Evolutionary conservation across 2,797 vertebrate species (phyloP).

Genomic region (Sebastes umbrosus): DNA sequence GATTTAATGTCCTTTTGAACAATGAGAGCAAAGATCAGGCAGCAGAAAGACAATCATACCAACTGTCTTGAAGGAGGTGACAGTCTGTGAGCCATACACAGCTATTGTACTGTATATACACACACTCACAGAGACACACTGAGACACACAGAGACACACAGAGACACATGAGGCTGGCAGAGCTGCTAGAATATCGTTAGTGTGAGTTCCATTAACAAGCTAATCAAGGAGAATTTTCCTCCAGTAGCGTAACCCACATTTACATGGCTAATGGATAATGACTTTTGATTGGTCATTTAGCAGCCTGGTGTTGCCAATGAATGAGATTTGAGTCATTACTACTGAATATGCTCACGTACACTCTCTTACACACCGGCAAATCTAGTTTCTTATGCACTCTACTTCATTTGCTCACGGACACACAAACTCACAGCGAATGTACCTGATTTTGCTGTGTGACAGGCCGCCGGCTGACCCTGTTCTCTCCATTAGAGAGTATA

Average conservation of each 20-base stretch:
- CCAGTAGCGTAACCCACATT: constrained; percentile 75
- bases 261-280: constrained; percentile 83
- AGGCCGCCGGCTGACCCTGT: constrained; percentile 89
- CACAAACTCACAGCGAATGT: constrained; percentile 60
- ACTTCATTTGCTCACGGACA: constrained; percentile 60
- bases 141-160: not conserved
- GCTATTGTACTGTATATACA: not conserved
- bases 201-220: constrained; percentile 72
- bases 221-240: constrained; percentile 77
- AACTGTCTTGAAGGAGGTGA: not conserved
- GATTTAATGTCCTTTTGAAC: too few relatives aligned
- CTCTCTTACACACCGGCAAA: constrained; percentile 64
- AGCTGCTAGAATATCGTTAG: constrained; percentile 61
- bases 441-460: constrained; percentile 73
- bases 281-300: constrained; percentile 83
- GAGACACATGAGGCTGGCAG: constrained; percentile 19
- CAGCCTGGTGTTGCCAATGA: constrained; percentile 76
- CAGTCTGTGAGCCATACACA: not conserved
- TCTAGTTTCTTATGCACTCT: constrained; percentile 66
- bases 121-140: constrained; percentile 1
- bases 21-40: too few relatives aligned
- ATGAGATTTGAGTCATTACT: constrained; percentile 80
- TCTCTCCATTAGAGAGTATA: constrained; percentile 92
- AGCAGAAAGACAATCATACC: not conserved
- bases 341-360: constrained; percentile 60